A percentile compares a stretch with the other conserved stretches of the same genome.
Conservation (phyloP, 1,140 invertebrate species). For the Drosophila littoralis region DNA sequence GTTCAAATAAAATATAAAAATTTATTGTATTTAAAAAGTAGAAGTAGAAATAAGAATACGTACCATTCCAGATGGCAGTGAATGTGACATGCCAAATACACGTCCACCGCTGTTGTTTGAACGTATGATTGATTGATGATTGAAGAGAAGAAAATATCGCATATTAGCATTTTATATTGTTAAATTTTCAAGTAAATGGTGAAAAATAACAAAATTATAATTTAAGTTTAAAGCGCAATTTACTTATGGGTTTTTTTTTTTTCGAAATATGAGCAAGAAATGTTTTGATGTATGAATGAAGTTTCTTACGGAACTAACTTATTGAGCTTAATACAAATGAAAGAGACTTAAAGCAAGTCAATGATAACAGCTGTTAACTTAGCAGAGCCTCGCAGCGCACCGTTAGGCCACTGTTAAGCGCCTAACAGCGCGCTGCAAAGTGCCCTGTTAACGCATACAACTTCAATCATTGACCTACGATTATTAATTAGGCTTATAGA, state of each 20-base stretch:
- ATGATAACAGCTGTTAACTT: constrained; percentile 3
- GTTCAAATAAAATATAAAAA: constrained; percentile 49
- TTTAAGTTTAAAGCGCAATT: constrained; percentile 67
- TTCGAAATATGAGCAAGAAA: constrained; percentile 26
- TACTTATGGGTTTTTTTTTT: constrained; percentile 26
- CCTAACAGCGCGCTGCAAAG: background rate
- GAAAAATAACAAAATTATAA: constrained; percentile 34
- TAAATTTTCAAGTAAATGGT: constrained; percentile 34
- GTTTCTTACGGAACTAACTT: constrained; percentile 37
- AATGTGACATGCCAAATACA: constrained; percentile 84
- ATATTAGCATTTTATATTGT: constrained; percentile 59
- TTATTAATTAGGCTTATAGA: constrained; percentile 1
- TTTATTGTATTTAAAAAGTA: constrained; percentile 48
- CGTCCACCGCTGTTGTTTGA: constrained; percentile 76
- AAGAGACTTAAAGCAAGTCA: background rate
- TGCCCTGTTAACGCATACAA: background rate
- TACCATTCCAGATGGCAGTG: constrained; percentile 84
- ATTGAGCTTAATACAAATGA: constrained; percentile 10
- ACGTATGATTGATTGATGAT: constrained; percentile 4
- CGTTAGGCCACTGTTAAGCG: background rate
- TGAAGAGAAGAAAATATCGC: constrained; percentile 41
- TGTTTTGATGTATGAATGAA: constrained; percentile 30
- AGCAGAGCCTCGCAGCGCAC: background rate
- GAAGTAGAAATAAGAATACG: constrained; percentile 51
- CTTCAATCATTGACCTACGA: background rate